These are phyloP conservation scores for Girardia tigrina DNA, from an alignment of 2,888 invertebrate species.

Conservation along the genomic window DNA sequence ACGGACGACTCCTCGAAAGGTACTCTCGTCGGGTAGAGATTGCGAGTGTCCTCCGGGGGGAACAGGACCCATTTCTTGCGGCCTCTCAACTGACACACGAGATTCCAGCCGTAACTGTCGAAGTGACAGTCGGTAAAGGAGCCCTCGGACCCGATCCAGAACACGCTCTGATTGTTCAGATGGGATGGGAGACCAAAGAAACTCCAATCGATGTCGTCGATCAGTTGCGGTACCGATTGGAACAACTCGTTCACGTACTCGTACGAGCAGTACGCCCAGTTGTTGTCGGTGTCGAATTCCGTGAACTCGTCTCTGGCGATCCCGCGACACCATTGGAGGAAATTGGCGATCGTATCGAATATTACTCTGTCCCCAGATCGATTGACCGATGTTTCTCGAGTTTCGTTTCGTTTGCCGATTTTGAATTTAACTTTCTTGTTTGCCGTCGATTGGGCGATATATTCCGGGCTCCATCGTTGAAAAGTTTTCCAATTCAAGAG, in stretches of 20 bases:
- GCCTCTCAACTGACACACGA: constrained; percentile 62
- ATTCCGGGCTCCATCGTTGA: constrained; percentile 24
- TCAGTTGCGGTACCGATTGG: background rate
- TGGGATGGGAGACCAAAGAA: constrained; percentile 15
- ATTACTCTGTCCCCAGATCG: background rate
- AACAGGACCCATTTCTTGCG: constrained; percentile 83
- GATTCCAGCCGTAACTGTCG: constrained; percentile 82
- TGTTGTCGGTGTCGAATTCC: background rate
- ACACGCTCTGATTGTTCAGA: constrained; percentile 51
- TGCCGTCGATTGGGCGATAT: constrained; percentile 24
- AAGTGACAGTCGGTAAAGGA: constrained; percentile 84
- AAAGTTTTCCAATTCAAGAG: constrained; percentile 17
- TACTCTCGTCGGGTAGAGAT: constrained; percentile 64
- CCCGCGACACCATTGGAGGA: background rate
- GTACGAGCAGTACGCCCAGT: constrained; percentile 35
- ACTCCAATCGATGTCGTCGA: constrained; percentile 32
- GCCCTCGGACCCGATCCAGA: constrained; percentile 64
- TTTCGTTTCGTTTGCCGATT: background rate
- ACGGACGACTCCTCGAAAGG: constrained; percentile 93
- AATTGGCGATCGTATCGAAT: background rate
- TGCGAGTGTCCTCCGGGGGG: constrained; percentile 61
- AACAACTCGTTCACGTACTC: constrained; percentile 24
- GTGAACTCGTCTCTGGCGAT: background rate
- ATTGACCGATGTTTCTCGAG: background rate
- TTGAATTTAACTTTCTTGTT: background rate